A percentile compares a stretch with the other conserved stretches of the same genome.
Conservation (phyloP, 2,113 vertebrate genomes). For the cattle (Bos taurus) region DNA sequence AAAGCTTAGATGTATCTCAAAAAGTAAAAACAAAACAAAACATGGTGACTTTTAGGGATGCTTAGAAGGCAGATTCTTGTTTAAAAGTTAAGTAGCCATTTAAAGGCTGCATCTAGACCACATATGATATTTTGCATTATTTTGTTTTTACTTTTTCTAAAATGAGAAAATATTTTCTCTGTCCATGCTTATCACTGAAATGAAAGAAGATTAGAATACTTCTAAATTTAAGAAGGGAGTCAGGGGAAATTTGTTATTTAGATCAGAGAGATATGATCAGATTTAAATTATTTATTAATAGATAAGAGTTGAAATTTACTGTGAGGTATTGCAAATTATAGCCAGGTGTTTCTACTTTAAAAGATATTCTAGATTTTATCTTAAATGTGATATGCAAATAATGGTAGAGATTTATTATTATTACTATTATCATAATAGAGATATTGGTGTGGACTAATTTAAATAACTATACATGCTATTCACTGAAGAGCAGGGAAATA, state of each 20-base stretch:
- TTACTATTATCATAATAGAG: neutral
- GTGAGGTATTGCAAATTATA: conserved; percentile 20
- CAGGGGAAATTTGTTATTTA: conserved; percentile 30
- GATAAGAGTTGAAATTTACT: conserved; percentile 41
- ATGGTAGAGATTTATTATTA: neutral
- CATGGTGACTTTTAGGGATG: neutral
- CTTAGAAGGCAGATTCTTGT: neutral
- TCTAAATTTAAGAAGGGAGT: neutral
- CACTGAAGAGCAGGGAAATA: neutral
- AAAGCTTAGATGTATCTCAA: neutral
- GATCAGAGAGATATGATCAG: conserved; percentile 42
- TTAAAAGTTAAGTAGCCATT: neutral
- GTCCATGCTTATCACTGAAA: conserved; percentile 4
- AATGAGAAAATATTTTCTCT: conserved; percentile 1
- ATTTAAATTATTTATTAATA: conserved; percentile 55
- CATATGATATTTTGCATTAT: neutral
- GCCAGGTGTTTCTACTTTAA: conserved; percentile 40
- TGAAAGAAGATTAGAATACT: neutral
- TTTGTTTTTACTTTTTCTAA: neutral
- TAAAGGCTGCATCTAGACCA: neutral
- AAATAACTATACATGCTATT: neutral
- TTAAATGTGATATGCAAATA: conserved; percentile 51
- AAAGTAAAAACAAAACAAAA: neutral
- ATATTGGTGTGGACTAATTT: neutral
- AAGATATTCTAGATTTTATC: conserved; percentile 36